phyloP scores from a whole-genome alignment of 2,113 vertebrate genomes.

The Syngnathus scovelli region DNA sequence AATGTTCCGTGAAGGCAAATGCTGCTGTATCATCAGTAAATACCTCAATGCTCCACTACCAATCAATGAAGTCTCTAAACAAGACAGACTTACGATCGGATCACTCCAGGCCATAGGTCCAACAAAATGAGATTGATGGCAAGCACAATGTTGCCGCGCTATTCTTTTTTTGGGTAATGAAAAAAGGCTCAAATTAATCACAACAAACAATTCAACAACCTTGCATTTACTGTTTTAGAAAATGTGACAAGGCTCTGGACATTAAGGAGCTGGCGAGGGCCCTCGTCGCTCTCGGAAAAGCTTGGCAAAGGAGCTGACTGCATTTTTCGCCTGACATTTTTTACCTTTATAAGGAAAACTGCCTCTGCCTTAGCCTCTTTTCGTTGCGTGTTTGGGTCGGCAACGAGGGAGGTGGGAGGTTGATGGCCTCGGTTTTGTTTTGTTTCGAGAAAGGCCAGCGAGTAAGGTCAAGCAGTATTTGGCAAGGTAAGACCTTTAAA shows the following conservation, averaged over 20 bases:
- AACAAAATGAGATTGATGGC: constrained; percentile 42
- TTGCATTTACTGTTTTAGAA: neutral
- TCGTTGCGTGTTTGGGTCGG: constrained; percentile 35
- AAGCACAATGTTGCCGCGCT: constrained; percentile 23
- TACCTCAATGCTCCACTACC: constrained; percentile 36
- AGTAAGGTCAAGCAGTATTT: constrained; percentile 28
- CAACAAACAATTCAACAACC: no score
- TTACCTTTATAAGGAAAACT: constrained; percentile 72
- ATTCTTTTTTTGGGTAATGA: constrained; percentile 2
- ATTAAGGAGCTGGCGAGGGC: neutral
- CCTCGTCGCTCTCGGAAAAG: constrained; percentile 23
- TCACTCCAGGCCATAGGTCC: constrained; percentile 38
- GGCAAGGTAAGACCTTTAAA: constrained; percentile 35
- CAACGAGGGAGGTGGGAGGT: constrained; percentile 12
- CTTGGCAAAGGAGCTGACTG: constrained; percentile 42
- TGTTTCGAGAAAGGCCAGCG: constrained; percentile 31
- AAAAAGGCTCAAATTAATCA: no score
- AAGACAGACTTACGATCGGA: constrained; percentile 42
- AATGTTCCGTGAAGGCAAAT: constrained; percentile 65
- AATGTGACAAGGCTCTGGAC: no score
- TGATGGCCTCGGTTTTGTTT: constrained; percentile 28
- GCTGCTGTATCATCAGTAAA: constrained; percentile 59
- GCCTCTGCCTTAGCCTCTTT: constrained; percentile 21
- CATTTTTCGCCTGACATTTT: constrained; percentile 56
- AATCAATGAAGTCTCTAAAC: constrained; percentile 59